Percentiles rank a stretch among this genome's conserved stretches.
Conservation (phyloP, 2,888 invertebrate genomes). For the Panzeria rudis region DNA sequence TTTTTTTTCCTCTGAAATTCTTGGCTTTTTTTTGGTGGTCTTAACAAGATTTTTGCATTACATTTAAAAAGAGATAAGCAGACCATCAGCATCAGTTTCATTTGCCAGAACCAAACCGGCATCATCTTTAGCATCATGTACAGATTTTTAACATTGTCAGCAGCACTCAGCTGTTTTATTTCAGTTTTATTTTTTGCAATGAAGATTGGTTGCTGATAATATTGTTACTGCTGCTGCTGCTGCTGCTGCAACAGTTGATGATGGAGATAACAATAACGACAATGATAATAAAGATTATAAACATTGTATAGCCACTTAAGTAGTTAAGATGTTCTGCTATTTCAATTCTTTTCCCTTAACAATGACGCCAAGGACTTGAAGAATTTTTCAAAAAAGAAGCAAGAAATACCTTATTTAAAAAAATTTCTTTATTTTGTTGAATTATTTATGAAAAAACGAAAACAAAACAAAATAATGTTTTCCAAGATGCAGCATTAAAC, state of each 20-base stretch:
- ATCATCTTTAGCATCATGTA: slow-evolving; percentile 1
- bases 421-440: slow-evolving; percentile 10
- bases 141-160: slow-evolving; percentile 44
- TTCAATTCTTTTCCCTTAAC: slow-evolving; percentile 44
- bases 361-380: slow-evolving; percentile 23
- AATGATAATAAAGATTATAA: slow-evolving; percentile 65
- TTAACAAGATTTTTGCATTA: slow-evolving; percentile 56
- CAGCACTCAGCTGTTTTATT: slow-evolving; percentile 16
- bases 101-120: slow-evolving; percentile 21
- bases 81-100: slow-evolving; percentile 24
- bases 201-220: not conserved
- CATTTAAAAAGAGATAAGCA: slow-evolving; percentile 36
- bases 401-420: not conserved
- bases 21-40: not conserved
- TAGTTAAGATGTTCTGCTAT: slow-evolving; percentile 65
- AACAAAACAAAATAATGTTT: not conserved
- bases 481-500: not conserved
- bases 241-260: slow-evolving; percentile 1
- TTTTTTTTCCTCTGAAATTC: not conserved
- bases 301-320: slow-evolving; percentile 65
- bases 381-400: not conserved
- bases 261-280: slow-evolving; percentile 44
- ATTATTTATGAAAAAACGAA: slow-evolving; percentile 24
- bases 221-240: not conserved
- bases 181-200: not conserved